Conservation (phyloP, 2,888 invertebrate genomes). For the Aproaerema taeniolella region DNA sequence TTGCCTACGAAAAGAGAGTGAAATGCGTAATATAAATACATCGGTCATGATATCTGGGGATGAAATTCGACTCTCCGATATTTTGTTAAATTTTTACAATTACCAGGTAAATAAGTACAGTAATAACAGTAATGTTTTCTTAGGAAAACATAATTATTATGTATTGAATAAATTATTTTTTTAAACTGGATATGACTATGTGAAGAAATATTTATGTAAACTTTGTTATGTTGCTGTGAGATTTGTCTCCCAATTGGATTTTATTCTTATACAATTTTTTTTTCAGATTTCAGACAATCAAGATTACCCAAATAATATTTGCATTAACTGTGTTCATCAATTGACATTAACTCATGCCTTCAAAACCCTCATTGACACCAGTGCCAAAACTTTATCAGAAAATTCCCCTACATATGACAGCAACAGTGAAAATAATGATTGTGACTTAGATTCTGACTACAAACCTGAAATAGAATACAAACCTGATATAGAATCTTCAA, state of each 20-base stretch:
- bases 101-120: constrained; percentile 42
- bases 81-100: constrained; percentile 56
- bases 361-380: constrained; percentile 59
- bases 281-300: constrained; percentile 44
- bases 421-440: constrained; percentile 42
- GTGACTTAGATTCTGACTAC: constrained; percentile 24
- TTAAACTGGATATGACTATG: too few relatives aligned
- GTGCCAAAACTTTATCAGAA: constrained; percentile 43
- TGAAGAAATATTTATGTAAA: too few relatives aligned
- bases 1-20: constrained; percentile 49
- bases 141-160: too few relatives aligned
- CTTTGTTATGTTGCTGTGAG: too few relatives aligned
- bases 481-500: constrained; percentile 15
- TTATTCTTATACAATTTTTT: too few relatives aligned
- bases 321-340: constrained; percentile 64
- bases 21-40: constrained; percentile 55
- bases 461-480: constrained; percentile 12
- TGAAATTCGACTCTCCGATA: constrained; percentile 49
- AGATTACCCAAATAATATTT: constrained; percentile 50
- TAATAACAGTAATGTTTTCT: too few relatives aligned
- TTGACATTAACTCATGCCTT: constrained; percentile 67
- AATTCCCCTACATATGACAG: constrained; percentile 23
- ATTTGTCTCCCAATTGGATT: too few relatives aligned
- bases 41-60: constrained; percentile 48
- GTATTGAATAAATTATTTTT: not conserved